Conservation (phyloP, 2,113 vertebrate species). For the Corvus moneduloides region DNA sequence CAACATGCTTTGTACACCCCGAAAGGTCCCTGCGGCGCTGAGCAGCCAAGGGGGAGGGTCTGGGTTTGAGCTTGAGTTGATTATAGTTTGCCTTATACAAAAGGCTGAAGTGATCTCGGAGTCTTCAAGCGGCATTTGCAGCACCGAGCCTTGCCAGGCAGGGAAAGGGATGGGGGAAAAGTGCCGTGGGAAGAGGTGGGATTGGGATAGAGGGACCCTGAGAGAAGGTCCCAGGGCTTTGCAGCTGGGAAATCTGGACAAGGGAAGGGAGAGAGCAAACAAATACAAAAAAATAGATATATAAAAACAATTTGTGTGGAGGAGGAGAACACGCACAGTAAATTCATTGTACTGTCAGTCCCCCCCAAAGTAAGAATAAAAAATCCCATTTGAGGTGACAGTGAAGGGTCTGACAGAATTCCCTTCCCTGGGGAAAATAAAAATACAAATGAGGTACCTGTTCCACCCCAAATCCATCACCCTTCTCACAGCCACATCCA, state of each 20-base stretch:
- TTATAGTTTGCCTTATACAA: neutral
- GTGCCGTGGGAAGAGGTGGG: neutral
- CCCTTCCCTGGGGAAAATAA: conserved; percentile 34
- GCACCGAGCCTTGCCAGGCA: conserved; percentile 20
- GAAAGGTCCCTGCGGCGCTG: neutral
- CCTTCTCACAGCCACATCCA: conserved; percentile 32
- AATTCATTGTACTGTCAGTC: neutral
- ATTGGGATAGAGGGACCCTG: neutral
- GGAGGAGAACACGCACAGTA: neutral
- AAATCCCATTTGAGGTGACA: conserved; percentile 28
- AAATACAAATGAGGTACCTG: conserved; percentile 49
- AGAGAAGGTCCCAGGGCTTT: neutral
- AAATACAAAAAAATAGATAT: neutral
- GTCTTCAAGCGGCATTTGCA: conserved; percentile 41
- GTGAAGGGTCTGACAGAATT: neutral
- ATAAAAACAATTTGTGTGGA: neutral
- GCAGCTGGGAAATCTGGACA: neutral
- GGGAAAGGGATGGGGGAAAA: neutral
- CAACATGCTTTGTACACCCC: conserved; percentile 40
- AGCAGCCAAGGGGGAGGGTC: neutral
- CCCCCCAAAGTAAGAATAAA: conserved; percentile 9
- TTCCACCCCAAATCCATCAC: conserved; percentile 13
- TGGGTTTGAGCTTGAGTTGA: conserved; percentile 6
- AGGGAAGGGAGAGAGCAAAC: neutral
- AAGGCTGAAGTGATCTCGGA: neutral